phyloP scores from a whole-genome alignment of 2,797 vertebrate genomes.

The Presbytis comata region DNA sequence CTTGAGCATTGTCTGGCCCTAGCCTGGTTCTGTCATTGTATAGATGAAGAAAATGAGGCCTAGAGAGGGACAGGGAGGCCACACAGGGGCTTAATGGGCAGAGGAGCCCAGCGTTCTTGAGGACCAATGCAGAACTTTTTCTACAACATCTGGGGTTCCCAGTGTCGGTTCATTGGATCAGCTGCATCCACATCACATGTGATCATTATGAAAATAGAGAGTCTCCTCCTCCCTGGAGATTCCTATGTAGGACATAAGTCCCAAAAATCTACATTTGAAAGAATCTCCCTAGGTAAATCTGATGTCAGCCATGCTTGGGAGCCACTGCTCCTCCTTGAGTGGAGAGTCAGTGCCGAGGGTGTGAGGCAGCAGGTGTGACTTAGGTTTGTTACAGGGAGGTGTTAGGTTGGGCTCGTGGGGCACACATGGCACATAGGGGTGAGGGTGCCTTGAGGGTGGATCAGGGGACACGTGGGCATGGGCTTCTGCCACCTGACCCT shows the following conservation, averaged over 20 bases:
- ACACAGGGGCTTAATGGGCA: neutral
- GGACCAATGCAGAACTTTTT: neutral
- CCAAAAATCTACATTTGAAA: neutral
- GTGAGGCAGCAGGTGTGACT: neutral
- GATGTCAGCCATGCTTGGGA: neutral
- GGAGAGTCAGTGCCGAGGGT: neutral
- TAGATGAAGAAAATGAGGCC: neutral
- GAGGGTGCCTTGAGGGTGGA: neutral
- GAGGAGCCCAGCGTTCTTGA: neutral
- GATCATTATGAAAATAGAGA: neutral
- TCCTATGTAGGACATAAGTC: neutral
- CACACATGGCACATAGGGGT: rapidly evolving
- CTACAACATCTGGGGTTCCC: neutral
- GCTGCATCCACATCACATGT: neutral
- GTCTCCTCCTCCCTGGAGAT: neutral
- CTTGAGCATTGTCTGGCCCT: neutral
- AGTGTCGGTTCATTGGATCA: neutral
- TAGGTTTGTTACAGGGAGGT: neutral
- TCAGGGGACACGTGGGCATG: neutral
- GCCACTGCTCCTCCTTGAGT: neutral
- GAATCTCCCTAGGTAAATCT: neutral
- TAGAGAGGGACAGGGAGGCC: neutral
- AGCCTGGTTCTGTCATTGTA: neutral
- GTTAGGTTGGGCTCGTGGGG: neutral
- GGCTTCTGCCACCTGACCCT: neutral